Evolutionary conservation across 2,888 invertebrate species (phyloP), one percentile per base, ranked within the genome.

Genomic region (Abrostola triplasia): DNA sequence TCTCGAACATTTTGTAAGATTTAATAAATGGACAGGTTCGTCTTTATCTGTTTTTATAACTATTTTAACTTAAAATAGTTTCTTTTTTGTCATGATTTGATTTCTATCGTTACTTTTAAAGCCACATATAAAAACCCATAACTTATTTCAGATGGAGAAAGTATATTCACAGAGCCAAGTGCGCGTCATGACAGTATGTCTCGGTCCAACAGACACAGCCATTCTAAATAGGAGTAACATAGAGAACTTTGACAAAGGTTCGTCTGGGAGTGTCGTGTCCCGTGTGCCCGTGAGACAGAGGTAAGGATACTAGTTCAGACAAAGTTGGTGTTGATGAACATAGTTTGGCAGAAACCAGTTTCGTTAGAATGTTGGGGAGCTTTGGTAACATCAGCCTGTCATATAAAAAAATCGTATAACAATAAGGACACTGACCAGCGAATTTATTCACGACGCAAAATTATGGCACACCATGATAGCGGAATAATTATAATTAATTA

Each of bases 201-300:
- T 93, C 24, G 94, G 94, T 0, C 92, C 93, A 0, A 94, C 94
- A 0, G 93, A 94, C 76, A 94, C 94, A 0, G 93, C 92, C 5
- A 86, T 93, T 37, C 76, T 92, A 2, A 87, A 90, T 42, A 85
- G 89, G 73, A 84, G 70, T 36, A 85, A 84, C 79, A 81, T 85
- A 58, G 82, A 84, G 48, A 85, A 87, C 73, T 88, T 88, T 37
- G 82, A 86, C 50, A 86, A 84, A 75, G 84, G 87, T 60, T 75
- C 74, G 55, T 37, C 74, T 2, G 75, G 81, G 40, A 80, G 68
- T 49, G 72, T 90, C 5, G 79, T 83, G 40, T 86, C 89, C 8
- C 81, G 87, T 36, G 85, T 81, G 6, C 65, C 84, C n/a, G 87
- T 85, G 37, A 87, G 89, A 61, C 93, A 93, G 78, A 92, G 86